These are phyloP conservation scores for Scylla paramamosain DNA, from an alignment of 1,140 invertebrate genomes.

Conservation along the genomic window DNA sequence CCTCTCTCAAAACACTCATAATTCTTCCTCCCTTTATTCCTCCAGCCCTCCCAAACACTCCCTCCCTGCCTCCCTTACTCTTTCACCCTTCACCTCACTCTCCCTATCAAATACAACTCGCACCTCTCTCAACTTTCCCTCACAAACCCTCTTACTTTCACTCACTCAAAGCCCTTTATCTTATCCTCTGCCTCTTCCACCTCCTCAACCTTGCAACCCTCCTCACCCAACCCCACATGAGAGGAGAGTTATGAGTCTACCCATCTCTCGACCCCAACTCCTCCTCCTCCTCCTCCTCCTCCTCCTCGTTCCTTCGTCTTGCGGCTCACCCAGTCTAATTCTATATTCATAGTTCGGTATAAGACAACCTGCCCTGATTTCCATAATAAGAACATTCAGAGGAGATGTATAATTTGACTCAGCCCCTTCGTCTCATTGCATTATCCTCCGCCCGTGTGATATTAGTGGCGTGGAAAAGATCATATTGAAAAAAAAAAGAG, in stretches of 20 bases:
- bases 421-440: neutral
- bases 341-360: constrained; percentile 4
- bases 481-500: too few relatives aligned
- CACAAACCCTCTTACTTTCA: neutral
- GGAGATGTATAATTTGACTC: neutral
- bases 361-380: neutral
- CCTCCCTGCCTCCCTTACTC: neutral
- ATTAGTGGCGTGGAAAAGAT: too few relatives aligned
- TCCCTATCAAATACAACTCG: neutral
- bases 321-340: neutral
- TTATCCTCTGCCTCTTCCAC: neutral
- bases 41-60: neutral
- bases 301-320: neutral
- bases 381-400: neutral
- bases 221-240: neutral
- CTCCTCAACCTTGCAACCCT: neutral
- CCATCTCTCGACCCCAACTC: neutral
- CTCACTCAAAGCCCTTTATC: neutral
- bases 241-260: neutral
- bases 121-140: neutral
- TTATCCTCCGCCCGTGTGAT: too few relatives aligned
- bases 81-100: neutral
- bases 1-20: too few relatives aligned
- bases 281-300: constrained; percentile 8
- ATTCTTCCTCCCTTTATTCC: too few relatives aligned